A percentile compares a stretch with the other conserved stretches of the same genome.
Evolutionary conservation across 1,140 invertebrate species (phyloP).

Genomic region (Mycetomoellerius zeteki): DNA sequence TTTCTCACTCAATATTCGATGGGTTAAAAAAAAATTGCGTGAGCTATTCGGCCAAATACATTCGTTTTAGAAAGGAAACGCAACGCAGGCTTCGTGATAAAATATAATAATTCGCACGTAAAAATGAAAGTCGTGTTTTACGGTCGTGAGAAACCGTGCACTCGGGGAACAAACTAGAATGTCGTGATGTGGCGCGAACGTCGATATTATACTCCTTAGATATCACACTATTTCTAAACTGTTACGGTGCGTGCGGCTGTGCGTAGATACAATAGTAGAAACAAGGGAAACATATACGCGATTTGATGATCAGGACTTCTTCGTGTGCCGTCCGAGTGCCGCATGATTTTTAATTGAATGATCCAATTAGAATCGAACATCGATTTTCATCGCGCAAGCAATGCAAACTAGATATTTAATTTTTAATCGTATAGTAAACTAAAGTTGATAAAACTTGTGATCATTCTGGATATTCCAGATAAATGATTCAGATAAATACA

Average conservation of each 20-base stretch:
- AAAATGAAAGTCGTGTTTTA: slow-evolving; percentile 18
- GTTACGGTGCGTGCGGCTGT: slow-evolving; percentile 62
- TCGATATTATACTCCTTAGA: slow-evolving; percentile 30
- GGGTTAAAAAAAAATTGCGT: slow-evolving; percentile 6
- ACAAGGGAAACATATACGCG: slow-evolving; percentile 47
- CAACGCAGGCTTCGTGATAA: background rate
- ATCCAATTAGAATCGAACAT: slow-evolving; percentile 13
- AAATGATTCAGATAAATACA: background rate
- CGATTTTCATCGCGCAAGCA: background rate
- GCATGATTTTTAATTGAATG: slow-evolving; percentile 37
- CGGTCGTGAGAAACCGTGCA: background rate
- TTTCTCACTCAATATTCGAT: slow-evolving; percentile 14
- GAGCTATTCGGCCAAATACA: slow-evolving; percentile 6
- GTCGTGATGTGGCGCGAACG: slow-evolving; percentile 19
- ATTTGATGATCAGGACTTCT: slow-evolving; percentile 22
- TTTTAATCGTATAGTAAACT: background rate
- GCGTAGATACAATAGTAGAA: slow-evolving; percentile 64
- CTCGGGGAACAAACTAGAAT: slow-evolving; percentile 66
- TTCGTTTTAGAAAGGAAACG: slow-evolving; percentile 12
- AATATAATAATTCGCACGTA: background rate
- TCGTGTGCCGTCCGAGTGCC: background rate
- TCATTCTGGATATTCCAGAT: background rate
- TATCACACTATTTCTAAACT: slow-evolving; percentile 26
- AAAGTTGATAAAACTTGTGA: background rate
- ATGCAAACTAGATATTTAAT: background rate